Percentiles rank a stretch among this genome's conserved stretches.
Evolutionary conservation across 2,797 vertebrate genomes (phyloP).

Genomic region (Decapterus maruadsi): DNA sequence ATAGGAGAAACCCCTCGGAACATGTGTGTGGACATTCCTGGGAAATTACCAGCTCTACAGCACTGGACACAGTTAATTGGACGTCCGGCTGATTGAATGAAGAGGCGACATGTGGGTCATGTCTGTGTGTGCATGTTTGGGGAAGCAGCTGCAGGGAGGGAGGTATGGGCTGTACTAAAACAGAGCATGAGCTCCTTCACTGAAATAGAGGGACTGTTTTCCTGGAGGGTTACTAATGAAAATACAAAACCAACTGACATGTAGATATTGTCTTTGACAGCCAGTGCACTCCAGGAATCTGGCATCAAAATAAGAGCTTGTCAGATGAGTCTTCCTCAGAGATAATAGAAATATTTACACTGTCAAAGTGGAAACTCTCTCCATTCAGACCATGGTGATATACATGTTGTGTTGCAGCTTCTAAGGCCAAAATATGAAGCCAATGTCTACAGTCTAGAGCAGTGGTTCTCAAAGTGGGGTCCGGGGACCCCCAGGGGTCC

Average conservation of each 20-base stretch:
- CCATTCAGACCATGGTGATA: too few species aligned
- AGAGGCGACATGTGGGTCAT: conserved; percentile 30
- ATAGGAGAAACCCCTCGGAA: not conserved
- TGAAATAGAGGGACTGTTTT: not conserved
- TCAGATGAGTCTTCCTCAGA: not conserved
- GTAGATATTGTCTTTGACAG: not conserved
- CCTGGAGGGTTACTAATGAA: not conserved
- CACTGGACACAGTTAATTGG: conserved; percentile 13
- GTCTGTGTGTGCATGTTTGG: conserved; percentile 8
- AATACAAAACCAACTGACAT: not conserved
- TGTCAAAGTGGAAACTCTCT: too few species aligned
- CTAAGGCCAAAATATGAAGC: not conserved
- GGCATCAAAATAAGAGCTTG: not conserved
- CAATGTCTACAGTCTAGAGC: too few species aligned
- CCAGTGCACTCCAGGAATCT: not conserved
- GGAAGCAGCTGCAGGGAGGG: conserved; percentile 30
- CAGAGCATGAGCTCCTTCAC: conserved; percentile 1
- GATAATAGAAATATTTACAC: too few species aligned
- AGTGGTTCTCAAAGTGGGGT: too few species aligned
- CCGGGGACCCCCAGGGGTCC: too few species aligned
- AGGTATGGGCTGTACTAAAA: conserved; percentile 8
- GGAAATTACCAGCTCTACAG: conserved; percentile 2
- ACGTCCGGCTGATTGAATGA: not conserved
- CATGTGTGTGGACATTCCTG: conserved; percentile 3
- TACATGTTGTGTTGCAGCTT: not conserved